Percentiles rank a stretch among this genome's conserved stretches.
Conservation (phyloP, 2,888 invertebrate species). For the Halictus ligatus region DNA sequence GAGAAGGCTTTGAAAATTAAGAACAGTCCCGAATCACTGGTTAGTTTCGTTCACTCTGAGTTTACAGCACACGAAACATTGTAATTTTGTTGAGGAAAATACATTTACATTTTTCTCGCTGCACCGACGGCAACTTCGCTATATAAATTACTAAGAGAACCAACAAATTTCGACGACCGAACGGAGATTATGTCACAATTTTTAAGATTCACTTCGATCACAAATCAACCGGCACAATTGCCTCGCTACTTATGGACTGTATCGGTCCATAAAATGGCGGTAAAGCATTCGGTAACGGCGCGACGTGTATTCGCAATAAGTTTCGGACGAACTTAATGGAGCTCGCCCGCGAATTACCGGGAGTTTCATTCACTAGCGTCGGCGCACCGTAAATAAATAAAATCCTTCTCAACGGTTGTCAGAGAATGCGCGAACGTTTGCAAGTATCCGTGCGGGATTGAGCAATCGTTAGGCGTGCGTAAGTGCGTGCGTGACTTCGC, state of each 20-base stretch:
- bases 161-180: neutral
- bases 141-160: neutral
- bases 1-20: neutral
- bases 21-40: neutral
- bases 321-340: slow-evolving; percentile 41
- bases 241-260: neutral
- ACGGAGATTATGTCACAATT: neutral
- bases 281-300: slow-evolving; percentile 40
- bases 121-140: neutral
- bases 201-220: slow-evolving; percentile 20
- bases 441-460: slow-evolving; percentile 56
- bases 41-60: neutral
- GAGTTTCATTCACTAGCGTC: slow-evolving; percentile 62
- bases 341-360: slow-evolving; percentile 52
- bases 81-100: neutral
- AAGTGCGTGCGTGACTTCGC: slow-evolving; percentile 61
- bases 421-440: slow-evolving; percentile 73
- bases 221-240: slow-evolving; percentile 10
- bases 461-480: slow-evolving; percentile 56
- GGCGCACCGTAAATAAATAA: slow-evolving; percentile 70
- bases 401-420: slow-evolving; percentile 63
- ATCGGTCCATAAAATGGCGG: slow-evolving; percentile 30
- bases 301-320: slow-evolving; percentile 8
- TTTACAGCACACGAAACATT: neutral
- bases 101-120: neutral